Evolutionary conservation across 2,113 vertebrate species (phyloP).

Genomic region (Pseudopipra pipra): DNA sequence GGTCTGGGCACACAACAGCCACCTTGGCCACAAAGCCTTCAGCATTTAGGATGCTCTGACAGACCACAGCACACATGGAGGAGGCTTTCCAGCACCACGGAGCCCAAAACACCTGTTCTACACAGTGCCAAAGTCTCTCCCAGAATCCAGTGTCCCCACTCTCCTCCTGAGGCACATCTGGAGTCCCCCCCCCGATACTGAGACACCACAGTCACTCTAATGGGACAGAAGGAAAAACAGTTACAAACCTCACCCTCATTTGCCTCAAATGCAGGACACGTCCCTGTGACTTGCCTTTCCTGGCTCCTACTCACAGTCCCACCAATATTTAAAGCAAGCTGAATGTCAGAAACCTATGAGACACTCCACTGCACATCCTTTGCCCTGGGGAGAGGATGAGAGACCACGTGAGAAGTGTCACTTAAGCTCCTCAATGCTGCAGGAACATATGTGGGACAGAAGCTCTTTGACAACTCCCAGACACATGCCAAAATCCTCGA

Average conservation of each 20-base stretch:
- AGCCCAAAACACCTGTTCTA: neutral
- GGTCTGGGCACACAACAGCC: neutral
- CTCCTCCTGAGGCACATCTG: neutral
- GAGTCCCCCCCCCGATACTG: accelerated
- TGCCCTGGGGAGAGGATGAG: conserved; percentile 12
- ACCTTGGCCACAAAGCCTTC: neutral
- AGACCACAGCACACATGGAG: neutral
- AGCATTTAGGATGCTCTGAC: neutral
- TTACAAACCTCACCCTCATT: neutral
- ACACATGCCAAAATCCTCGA: conserved; percentile 40
- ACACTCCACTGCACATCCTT: conserved; percentile 7
- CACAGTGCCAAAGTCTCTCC: neutral
- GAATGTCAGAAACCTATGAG: neutral
- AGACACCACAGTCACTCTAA: neutral
- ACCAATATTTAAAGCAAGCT: neutral
- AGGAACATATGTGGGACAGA: conserved; percentile 49
- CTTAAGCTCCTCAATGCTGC: neutral
- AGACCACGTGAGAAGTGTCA: neutral
- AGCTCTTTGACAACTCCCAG: conserved; percentile 41
- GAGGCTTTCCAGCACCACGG: neutral
- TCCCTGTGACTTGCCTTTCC: neutral
- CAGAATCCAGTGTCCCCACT: neutral
- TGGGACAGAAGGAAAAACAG: neutral
- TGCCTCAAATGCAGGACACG: neutral
- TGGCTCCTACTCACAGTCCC: neutral